A percentile compares a stretch with the other conserved stretches of the same genome.
phyloP scores from a whole-genome alignment of 1,140 invertebrate genomes.

The Diprion similis region DNA sequence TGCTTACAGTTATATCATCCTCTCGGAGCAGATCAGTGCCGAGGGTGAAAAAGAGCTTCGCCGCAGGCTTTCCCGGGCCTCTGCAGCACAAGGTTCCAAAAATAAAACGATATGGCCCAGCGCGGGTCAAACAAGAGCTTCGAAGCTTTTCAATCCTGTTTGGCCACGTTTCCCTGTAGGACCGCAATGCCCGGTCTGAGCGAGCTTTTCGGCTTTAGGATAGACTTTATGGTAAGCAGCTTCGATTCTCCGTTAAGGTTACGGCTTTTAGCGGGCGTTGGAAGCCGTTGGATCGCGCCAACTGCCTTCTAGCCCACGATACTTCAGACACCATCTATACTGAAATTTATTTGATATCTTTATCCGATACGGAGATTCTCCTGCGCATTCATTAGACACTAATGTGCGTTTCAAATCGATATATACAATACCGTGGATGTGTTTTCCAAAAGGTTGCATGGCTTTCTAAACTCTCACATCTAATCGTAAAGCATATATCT shows the following conservation, averaged over 20 bases:
- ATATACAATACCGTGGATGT: neutral
- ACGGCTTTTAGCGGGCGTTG: conserved; percentile 23
- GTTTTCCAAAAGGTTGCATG: neutral
- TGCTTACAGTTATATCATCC: neutral
- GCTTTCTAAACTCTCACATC: neutral
- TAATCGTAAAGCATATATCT: neutral
- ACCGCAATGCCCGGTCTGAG: conserved; percentile 28
- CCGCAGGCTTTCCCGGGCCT: neutral
- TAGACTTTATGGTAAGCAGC: conserved; percentile 51
- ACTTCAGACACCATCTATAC: neutral
- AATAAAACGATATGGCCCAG: neutral
- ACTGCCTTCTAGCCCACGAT: neutral
- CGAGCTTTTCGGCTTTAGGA: conserved; percentile 32
- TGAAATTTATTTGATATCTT: neutral
- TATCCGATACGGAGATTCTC: neutral
- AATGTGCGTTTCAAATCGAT: neutral
- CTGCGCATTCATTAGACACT: neutral
- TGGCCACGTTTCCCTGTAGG: conserved; percentile 24
- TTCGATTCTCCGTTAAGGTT: conserved; percentile 53
- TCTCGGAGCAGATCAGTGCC: neutral
- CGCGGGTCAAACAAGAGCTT: conserved; percentile 12
- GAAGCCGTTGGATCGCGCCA: neutral
- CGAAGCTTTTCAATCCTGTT: conserved; percentile 10
- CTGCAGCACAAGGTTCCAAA: neutral
- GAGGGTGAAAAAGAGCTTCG: conserved; percentile 4